Percentiles rank a stretch among this genome's conserved stretches.
Conservation (phyloP, 1,140 invertebrate species). For the Gonioctena quinquepunctata region DNA sequence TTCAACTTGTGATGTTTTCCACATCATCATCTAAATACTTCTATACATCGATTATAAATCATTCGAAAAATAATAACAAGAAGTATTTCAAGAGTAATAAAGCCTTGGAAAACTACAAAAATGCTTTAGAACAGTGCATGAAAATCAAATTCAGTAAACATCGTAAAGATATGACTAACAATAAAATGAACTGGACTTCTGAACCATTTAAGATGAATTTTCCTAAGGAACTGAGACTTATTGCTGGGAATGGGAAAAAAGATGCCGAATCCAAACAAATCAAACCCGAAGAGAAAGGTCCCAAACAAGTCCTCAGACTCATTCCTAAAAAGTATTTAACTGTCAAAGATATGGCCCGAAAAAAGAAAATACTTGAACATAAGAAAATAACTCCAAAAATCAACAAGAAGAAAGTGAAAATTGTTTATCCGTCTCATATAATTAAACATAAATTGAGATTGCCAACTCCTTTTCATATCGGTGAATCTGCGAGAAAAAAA, state of each 20-base stretch:
- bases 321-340: background rate
- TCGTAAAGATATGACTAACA: background rate
- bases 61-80: background rate
- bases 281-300: background rate
- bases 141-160: background rate
- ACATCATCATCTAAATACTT: background rate
- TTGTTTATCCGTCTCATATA: constrained; percentile 27
- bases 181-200: background rate
- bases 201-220: background rate
- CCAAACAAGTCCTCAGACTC: background rate
- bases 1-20: background rate
- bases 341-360: background rate
- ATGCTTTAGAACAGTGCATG: constrained; percentile 14
- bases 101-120: constrained; percentile 7
- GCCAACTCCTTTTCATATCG: background rate
- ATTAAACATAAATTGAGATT: constrained; percentile 17
- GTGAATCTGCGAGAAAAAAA: background rate
- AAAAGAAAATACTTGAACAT: background rate
- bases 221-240: background rate
- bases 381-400: constrained; percentile 11
- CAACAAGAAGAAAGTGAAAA: background rate
- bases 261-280: background rate
- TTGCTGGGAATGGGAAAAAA: background rate
- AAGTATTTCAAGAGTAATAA: constrained; percentile 14
- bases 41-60: background rate